Base-by-base conservation (phyloP, 2,113 vertebrate species). In the Plestiodon gilberti region DNA sequence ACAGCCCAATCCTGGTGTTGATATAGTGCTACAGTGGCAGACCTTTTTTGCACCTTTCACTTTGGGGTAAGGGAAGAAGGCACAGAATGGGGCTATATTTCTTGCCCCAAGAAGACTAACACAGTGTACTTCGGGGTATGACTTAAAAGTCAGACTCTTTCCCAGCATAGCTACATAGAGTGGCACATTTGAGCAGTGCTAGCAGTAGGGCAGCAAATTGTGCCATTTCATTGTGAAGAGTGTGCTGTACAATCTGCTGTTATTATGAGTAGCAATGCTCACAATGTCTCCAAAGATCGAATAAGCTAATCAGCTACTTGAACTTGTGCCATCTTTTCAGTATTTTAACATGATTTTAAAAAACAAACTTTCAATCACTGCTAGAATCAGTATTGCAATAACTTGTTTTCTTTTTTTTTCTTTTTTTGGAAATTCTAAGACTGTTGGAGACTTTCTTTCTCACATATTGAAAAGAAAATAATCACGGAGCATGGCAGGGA, bases 391-490 rank as follows among this genome's bases (percentile, higher is more conserved):
- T 38, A 20, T 20, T 71, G n/a, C 76, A 61, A 23, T 71, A 82
- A 33, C 35, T 15, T 70, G n/a, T 10, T 35, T 25, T 10, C 22
- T 57, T 93, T 48, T 48, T 48, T 48, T 48, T 5, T 48, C 8
- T 48, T 88, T 83, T 61, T 43, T 30, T 30, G 1, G 78, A 90
- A 93, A 94, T 80, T 78, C 96, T 92, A 93, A 94, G 95, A 98
- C 82, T 93, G 84, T 61, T 98, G 98, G 98, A 91, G 97, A 17
- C 88, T 99, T 13, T 99, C 98, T 14, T 98, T 98, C 86, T 98
- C 98, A 0, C 96, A 98, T 0, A 89, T 97, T 13, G 98, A 99
- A 92, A 99, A 98, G 90, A 0, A 6, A 1, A 96, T 98, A 40
- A 38, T 99, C 62, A 93, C 40, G 0, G 94, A 96, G 81, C 98